Percentiles rank a stretch among this genome's conserved stretches.
Evolutionary conservation across 2,797 vertebrate genomes (phyloP).

Genomic region (Eremophila alpestris): DNA sequence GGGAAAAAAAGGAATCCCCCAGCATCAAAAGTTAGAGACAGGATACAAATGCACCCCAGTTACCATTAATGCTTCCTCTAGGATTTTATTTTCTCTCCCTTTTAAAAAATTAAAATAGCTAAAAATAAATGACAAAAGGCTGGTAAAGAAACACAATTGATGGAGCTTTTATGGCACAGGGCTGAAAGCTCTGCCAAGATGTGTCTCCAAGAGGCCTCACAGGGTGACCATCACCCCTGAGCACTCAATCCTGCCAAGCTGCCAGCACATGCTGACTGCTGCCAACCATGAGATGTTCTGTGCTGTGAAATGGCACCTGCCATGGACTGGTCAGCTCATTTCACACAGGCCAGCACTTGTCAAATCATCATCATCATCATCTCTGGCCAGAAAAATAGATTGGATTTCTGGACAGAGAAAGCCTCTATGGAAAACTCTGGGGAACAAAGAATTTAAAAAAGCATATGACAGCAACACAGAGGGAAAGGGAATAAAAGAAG

Average conservation of each 20-base stretch:
- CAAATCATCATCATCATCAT: not conserved
- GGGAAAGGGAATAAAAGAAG: not conserved
- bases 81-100: not conserved
- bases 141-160: not conserved
- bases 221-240: not conserved
- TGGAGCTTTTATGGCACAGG: not conserved
- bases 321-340: not conserved
- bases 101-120: not conserved
- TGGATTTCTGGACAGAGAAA: not conserved
- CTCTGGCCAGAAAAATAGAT: not conserved
- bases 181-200: not conserved
- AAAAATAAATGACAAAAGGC: not conserved
- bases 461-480: rapidly evolving
- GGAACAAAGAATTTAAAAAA: not conserved
- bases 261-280: not conserved
- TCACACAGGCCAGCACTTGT: not conserved
- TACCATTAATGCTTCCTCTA: not conserved
- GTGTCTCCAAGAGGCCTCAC: not conserved
- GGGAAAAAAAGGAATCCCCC: not conserved
- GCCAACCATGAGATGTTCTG: not conserved
- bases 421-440: not conserved
- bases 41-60: not conserved
- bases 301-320: slow-evolving; percentile 35
- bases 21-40: not conserved
- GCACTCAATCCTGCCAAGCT: not conserved